Conservation (phyloP, 2,113 vertebrate genomes). For the Antechinus flavipes region DNA sequence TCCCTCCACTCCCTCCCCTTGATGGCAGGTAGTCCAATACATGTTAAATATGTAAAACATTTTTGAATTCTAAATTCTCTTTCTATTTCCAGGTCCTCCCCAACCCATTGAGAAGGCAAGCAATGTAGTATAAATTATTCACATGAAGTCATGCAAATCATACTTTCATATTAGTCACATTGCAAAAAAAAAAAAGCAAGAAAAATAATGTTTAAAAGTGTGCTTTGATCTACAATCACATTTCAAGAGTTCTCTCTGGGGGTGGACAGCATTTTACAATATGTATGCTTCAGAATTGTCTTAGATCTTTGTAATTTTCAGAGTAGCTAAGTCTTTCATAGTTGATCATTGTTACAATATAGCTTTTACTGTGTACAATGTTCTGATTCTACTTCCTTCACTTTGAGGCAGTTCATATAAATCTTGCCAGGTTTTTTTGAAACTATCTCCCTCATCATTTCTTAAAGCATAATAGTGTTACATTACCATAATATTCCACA, state of each 20-base stretch:
- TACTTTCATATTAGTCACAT: neutral
- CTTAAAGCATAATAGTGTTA: neutral
- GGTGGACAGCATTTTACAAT: neutral
- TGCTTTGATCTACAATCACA: neutral
- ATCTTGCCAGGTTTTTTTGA: neutral
- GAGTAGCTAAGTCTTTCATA: neutral
- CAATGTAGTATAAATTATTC: neutral
- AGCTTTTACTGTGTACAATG: neutral
- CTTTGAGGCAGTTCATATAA: neutral
- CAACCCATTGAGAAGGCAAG: neutral
- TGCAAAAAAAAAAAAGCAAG: neutral
- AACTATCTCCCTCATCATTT: neutral
- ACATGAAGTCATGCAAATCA: neutral
- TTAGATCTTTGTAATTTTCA: neutral
- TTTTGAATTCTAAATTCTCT: neutral
- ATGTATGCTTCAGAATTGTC: neutral
- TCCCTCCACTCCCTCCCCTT: too few relatives aligned
- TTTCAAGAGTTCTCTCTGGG: neutral
- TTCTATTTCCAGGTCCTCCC: neutral
- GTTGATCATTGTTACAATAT: neutral
- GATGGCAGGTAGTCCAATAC: too few relatives aligned
- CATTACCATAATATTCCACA: neutral
- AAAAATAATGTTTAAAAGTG: neutral
- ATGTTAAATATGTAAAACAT: neutral
- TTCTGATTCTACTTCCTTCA: neutral